Evolutionary conservation across 2,888 invertebrate species (phyloP).

Genomic region (Cacoxenus indagator): DNA sequence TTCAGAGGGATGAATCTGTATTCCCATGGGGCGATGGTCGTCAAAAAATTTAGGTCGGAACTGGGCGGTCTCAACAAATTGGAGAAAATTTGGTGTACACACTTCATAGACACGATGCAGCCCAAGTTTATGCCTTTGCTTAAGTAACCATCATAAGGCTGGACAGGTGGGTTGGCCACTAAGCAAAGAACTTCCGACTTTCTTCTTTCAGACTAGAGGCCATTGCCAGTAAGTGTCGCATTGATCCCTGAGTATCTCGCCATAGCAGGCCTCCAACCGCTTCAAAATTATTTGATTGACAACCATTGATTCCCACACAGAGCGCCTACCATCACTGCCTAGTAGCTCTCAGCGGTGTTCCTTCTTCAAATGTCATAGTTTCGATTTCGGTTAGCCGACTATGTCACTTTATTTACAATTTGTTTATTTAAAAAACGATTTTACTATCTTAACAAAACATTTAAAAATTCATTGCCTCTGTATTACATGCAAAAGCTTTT

Average conservation of each 20-base stretch:
- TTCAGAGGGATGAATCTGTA: constrained; percentile 71
- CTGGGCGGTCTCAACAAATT: constrained; percentile 76
- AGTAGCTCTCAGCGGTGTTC: too few relatives aligned
- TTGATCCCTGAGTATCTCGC: constrained; percentile 69
- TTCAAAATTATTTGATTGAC: background rate
- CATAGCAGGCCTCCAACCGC: constrained; percentile 61
- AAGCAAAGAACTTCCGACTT: background rate
- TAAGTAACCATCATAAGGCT: constrained; percentile 81
- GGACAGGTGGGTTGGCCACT: constrained; percentile 71
- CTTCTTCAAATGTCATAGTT: background rate
- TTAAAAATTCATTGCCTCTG: too few relatives aligned
- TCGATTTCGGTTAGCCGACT: too few relatives aligned
- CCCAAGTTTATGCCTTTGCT: constrained; percentile 79
- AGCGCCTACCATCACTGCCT: background rate
- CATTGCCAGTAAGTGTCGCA: constrained; percentile 73
- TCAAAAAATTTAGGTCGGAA: constrained; percentile 73
- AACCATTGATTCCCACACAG: background rate
- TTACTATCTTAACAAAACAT: too few relatives aligned
- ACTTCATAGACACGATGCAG: constrained; percentile 81
- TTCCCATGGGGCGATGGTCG: constrained; percentile 76
- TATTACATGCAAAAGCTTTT: too few relatives aligned
- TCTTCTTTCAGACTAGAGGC: constrained; percentile 70
- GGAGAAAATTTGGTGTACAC: constrained; percentile 82
- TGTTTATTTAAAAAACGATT: too few relatives aligned
- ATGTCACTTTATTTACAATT: too few relatives aligned